Evolutionary conservation across 2,113 vertebrate species (phyloP), one percentile per base, ranked within the genome.

Genomic region (Antigone vipio): DNA sequence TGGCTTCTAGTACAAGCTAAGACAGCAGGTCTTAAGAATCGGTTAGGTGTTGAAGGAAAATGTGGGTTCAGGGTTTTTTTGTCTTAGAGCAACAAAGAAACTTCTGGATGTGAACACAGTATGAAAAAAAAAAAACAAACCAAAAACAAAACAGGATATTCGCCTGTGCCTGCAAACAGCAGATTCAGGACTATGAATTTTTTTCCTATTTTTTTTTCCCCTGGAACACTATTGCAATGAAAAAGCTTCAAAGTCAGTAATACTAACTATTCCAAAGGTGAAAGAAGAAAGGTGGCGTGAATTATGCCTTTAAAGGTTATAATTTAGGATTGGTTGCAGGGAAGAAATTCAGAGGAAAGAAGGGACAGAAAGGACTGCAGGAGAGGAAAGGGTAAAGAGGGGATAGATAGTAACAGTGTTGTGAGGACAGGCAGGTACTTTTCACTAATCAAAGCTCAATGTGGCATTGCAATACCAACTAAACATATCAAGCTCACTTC

Each of bases 141-240:
- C 3, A 38, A 38, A 38, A 38, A 38, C 38, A 38, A 38, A 38
- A 9, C 6, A 11, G 23, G 11, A 22, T 22, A 1, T 38, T 80
- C 11, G 0, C 8, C 3, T 75, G 24, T 1, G 1, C 53, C 14
- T 60, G 6, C 5, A 72, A 82, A 49, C 5, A 26, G 9, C 4
- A 68, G 6, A 45, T 50, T 52, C 34, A 71, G 15, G 4, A 26
- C 32, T 72, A 34, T n/a, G 13, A 83, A 73, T 7, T 55, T 4
- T 45, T 22, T 11, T 0, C 3, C 3, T 21, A 2, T 19, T 24
- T 19, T 73, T 73, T 35, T 45, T 2, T 38, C 0, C 24, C 7
- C 8, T 26, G 12, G 5, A 71, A 63, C 30, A 42, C 60, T 67
- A 47, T 32, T 75, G 22, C 3, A 40, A 15, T n/a, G 8, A 21